Evolutionary conservation across 2,888 invertebrate species (phyloP).

Genomic region (Oligia fasciuncula): DNA sequence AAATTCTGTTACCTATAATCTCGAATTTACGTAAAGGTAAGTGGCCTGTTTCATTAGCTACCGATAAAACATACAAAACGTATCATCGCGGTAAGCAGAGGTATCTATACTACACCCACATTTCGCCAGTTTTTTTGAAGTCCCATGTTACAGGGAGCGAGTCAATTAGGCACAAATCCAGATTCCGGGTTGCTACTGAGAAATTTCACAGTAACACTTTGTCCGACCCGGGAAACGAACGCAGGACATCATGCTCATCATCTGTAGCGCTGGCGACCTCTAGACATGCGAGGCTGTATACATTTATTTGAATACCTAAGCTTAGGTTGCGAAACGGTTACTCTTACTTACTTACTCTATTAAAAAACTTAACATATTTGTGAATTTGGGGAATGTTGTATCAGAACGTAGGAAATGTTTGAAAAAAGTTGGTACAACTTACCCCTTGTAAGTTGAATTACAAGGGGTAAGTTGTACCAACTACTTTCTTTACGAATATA

Average conservation of each 20-base stretch:
- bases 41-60: background rate
- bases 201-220: background rate
- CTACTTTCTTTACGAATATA: background rate
- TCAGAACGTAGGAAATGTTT: background rate
- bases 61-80: background rate
- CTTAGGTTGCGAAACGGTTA: no score
- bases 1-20: background rate
- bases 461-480: background rate
- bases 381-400: background rate
- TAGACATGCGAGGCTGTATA: no score
- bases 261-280: no score
- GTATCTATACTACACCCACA: no score
- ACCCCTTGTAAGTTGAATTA: background rate
- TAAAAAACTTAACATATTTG: background rate
- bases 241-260: no score
- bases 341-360: background rate
- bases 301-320: no score
- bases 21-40: background rate
- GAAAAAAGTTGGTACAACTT: background rate
- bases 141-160: no score
- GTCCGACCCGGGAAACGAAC: no score
- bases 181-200: background rate
- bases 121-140: no score
- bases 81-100: no score
- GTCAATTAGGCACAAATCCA: no score